Evolutionary conservation across 2,888 invertebrate species (phyloP), one percentile per base, ranked within the genome.

Genomic region (Idaea biselata): DNA sequence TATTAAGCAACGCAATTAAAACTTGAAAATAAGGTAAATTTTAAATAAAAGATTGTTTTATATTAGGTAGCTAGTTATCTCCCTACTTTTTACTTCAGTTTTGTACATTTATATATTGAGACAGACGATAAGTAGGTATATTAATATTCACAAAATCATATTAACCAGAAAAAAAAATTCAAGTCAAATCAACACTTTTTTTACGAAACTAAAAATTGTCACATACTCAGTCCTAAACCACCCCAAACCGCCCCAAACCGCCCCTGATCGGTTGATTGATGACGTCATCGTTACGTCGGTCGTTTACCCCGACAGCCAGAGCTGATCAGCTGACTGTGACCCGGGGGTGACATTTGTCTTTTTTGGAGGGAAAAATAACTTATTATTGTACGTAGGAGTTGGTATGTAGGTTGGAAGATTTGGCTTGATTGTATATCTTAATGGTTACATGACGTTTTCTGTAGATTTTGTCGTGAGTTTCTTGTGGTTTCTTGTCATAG

Each of bases 221-320:
- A 56, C 31, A 55, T 55, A 60, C 55, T 11, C 32, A 16, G 18
- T 59, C 56, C 60, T 61, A 53, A 59, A 60, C 63, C 59, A 61
- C 57, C 66, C 61, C 61, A 18, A 11, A 6, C 6, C 62, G 58
- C 57, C 66, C 61, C 61, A 18, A 11, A 6, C 6, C 62, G 58
- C 68, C 33, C 66, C 55, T 25, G 61, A 73, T 73, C 72, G 63
- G 55, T 79, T 87, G 86, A 87, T 86, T 84, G 86, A 87, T 86
- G 86, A 83, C 84, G 83, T 82, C 82, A 83, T 79, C 70, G 75
- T 82, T 83, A 73, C 66, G 61, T 16, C 55, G 53, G 17, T 58
- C 54, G 62, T 56, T 56, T 18, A 17, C 56, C 56, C 17, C 6
- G 56, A 16, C 18, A 56, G 55, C 17, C 17, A 56, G 1, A 16